Conservation (phyloP, 37 sponge, comb jelly and placozoan species). For the Geodia barretti region DNA sequence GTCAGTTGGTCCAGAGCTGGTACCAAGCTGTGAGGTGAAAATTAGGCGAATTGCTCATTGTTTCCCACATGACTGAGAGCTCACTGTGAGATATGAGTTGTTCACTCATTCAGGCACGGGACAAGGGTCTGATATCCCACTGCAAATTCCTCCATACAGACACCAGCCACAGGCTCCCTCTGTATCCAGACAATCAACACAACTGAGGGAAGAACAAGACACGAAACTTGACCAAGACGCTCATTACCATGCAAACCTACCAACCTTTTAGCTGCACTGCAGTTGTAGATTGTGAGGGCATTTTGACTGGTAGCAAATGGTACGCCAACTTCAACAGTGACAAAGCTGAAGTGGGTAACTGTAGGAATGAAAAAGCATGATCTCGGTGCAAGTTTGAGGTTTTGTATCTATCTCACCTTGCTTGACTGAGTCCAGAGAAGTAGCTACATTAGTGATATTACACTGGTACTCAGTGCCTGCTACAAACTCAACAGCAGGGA, state of each 20-base stretch:
- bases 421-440: conserved; percentile 8
- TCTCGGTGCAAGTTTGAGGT: background rate
- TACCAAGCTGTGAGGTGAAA: background rate
- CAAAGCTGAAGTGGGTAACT: conserved; percentile 45
- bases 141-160: conserved; percentile 34
- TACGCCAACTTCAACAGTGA: conserved; percentile 8
- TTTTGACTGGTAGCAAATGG: conserved; percentile 23
- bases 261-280: conserved; percentile 21
- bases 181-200: conserved; percentile 38
- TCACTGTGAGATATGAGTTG: background rate
- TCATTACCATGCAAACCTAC: background rate
- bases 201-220: conserved; percentile 1
- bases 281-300: conserved; percentile 27
- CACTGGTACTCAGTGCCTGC: conserved; percentile 15
- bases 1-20: conserved; percentile 5
- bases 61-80: too few species aligned
- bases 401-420: background rate
- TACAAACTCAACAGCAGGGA: conserved; percentile 13
- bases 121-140: conserved; percentile 29
- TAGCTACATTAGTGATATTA: conserved; percentile 13
- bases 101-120: background rate
- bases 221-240: background rate
- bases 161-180: conserved; percentile 50
- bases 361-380: background rate
- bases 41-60: too few species aligned